A percentile compares a stretch with the other conserved stretches of the same genome.
phyloP scores from a whole-genome alignment of 1,140 invertebrate genomes.

The Thaumatotibia leucotreta region DNA sequence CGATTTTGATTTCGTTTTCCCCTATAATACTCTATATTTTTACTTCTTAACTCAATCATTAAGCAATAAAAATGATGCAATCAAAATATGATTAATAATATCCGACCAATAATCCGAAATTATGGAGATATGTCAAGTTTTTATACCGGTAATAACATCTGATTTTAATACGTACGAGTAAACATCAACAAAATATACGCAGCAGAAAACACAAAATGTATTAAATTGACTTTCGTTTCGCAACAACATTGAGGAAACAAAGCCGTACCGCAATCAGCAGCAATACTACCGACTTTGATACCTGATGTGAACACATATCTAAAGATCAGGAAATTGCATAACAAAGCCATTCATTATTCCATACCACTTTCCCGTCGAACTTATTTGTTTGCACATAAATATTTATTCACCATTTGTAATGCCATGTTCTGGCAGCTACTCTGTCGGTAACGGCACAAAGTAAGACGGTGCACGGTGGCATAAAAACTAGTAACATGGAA shows the following conservation, averaged over 20 bases:
- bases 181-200: not conserved
- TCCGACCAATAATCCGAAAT: too few relatives aligned
- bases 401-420: slow-evolving; percentile 8
- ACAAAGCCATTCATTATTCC: not conserved
- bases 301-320: not conserved
- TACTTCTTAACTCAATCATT: too few relatives aligned
- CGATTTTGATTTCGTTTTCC: too few relatives aligned
- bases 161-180: too few relatives aligned
- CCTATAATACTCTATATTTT: not conserved
- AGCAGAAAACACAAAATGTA: too few relatives aligned
- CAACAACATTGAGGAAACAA: not conserved
- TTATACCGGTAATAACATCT: too few relatives aligned
- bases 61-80: too few relatives aligned
- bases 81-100: too few relatives aligned
- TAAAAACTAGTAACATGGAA: slow-evolving; percentile 3
- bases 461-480: not conserved
- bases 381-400: not conserved
- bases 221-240: not conserved
- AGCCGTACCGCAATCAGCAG: not conserved
- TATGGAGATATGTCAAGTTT: too few relatives aligned
- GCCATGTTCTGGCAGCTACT: not conserved
- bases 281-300: not conserved
- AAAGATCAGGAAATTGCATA: not conserved
- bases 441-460: not conserved
- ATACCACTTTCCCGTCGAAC: not conserved